Evolutionary conservation across 2,888 invertebrate genomes (phyloP), one percentile per base, ranked within the genome.

Genomic region (Neoaliturus tenellus): DNA sequence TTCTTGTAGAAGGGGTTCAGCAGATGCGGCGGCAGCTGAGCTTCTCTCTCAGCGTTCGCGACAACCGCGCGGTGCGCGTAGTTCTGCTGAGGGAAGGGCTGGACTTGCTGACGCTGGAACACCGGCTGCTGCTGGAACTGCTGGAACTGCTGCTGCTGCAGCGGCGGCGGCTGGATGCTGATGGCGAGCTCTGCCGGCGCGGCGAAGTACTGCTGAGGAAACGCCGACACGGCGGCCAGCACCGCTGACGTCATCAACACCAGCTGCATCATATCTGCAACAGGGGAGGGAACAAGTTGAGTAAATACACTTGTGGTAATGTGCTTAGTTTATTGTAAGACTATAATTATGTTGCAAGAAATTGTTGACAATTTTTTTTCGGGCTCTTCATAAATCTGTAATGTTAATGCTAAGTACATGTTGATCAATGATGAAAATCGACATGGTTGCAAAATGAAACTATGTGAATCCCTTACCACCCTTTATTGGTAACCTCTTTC

Each of bases 1-100:
- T 96, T 94, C 88, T 95, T 95, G 89, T 96, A 97, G 90, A 96
- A 96, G 31, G 93, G 91, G 89, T 95, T 95, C 78, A 93, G 90
- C 35, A 95, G 90, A 85, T 95, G 93, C 0, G 93, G 91, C 0
- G 96, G 96, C n/a, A 96, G 91, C 73, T 94, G 92, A 0, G 95
- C 92, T 88, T 97, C 96, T 88, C 93, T 93, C 0, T 93, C 93
- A 0, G 96, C 93, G 88, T 95, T 96, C 23, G 92, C 91, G 39
- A 96, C 92, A 0, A 96, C 96, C 0, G 95, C 94, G 5, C 94
- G 95, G 89, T 96, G 96, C 0, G 94, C 93, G 62, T 81, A 73
- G 58, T 75, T 67, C 58, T 71, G 84, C 80, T 78, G 83, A 28
- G 44, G 23, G 28, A 28, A n/a, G 28, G 67, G 14, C 33, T 48